Evolutionary conservation across 2,888 invertebrate genomes (phyloP).

Genomic region (Euplexia lucipara): DNA sequence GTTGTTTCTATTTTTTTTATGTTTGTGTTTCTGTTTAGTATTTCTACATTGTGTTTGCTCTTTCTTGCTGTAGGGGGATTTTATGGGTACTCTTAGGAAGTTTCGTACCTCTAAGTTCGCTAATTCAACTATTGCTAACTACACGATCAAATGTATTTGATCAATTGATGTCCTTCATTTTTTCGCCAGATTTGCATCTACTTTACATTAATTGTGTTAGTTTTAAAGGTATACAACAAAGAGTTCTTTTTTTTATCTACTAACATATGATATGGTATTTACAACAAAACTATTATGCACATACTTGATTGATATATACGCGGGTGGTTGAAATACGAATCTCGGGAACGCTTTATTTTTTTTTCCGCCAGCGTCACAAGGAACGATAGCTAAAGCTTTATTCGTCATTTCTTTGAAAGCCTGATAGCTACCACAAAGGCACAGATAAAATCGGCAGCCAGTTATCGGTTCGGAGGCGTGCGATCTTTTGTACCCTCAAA

Average conservation of each 20-base stretch:
- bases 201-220: too few relatives aligned
- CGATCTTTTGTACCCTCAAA: conserved; percentile 72
- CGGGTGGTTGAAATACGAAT: conserved; percentile 43
- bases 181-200: too few relatives aligned
- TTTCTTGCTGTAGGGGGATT: neutral
- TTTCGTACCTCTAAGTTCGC: neutral
- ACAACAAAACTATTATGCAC: conserved; percentile 14
- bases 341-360: conserved; percentile 32
- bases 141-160: neutral
- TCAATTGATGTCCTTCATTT: too few relatives aligned
- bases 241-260: too few relatives aligned
- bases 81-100: neutral
- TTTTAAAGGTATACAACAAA: too few relatives aligned
- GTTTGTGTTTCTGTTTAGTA: neutral
- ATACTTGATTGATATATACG: conserved; percentile 26
- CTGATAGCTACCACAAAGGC: conserved; percentile 70
- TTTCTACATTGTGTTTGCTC: neutral
- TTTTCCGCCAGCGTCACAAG: conserved; percentile 36
- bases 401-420: conserved; percentile 71
- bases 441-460: conserved; percentile 75
- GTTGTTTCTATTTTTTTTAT: neutral
- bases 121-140: neutral
- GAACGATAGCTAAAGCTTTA: conserved; percentile 57
- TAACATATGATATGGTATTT: neutral
- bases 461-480: conserved; percentile 71